Base-by-base conservation (phyloP, 2,797 vertebrate genomes). In the Mormyrus proboscirostris region DNA sequence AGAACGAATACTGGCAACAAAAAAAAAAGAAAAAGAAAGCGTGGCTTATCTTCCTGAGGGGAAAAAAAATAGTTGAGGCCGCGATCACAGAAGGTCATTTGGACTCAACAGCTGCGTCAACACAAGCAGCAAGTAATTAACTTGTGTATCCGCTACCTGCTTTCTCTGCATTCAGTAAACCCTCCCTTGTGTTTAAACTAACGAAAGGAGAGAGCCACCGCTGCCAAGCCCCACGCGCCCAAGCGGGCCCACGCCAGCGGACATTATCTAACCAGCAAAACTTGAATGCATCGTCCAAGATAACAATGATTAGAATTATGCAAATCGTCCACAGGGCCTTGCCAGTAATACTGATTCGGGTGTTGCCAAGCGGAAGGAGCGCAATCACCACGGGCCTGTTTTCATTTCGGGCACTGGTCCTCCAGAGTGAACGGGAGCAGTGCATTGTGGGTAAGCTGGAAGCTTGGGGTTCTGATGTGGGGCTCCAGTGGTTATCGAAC, bases 281-380 rank as follows among this genome's bases (percentile, higher is more conserved):
- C 83, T 86, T 59, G 41, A 89, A 90, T 88, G 65, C 49, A 38
- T 65, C 49, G 57, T 90, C 83, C 22, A 22, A 73, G 90, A 86
- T 89, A 89, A 87, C 84, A 79, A 89, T 90, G 82, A 90, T 89
- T 87, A 89, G 82, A 86, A 90, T 90, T 90, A 90, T 87, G 88
- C 83, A 90, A 90, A 90, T 90, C 19, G 38, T 19, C 29, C 33
- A 57, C 83, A 86, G 4, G 12, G 59, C 51, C 19, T 55, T 4
- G 57, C 50, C 79, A 82, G 69, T 65, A 88, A 86, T 57, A 86
- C 84, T 79, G 62, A 89, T 65, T 47, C 16, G 83, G 88, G 41
- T 25, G 10, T 51, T 89, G 89, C 89, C 85, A 87, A 87, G 51
- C 29, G 59, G 41, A 83, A 33, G 29, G 82, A 87, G 83, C 16